Evolutionary conservation across 2,888 invertebrate genomes (phyloP).

Genomic region (Augiades crinisus): DNA sequence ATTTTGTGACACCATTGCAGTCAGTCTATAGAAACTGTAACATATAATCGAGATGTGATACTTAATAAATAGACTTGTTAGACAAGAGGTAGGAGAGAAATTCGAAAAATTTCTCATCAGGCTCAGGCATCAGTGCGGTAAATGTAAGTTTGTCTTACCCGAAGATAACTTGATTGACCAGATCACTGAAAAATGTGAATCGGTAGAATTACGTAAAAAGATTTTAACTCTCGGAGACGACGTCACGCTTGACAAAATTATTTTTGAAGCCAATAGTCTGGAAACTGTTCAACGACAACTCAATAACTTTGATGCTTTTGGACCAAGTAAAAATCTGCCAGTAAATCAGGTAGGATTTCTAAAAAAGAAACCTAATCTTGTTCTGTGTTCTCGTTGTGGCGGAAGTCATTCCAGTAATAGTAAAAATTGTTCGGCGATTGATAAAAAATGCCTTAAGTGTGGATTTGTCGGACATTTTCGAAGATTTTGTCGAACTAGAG

Average conservation of each 20-base stretch:
- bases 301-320: not conserved
- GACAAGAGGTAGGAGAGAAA: conserved; percentile 40
- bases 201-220: conserved; percentile 28
- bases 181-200: conserved; percentile 29
- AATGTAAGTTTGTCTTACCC: conserved; percentile 24
- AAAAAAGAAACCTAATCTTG: not conserved
- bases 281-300: conserved; percentile 29
- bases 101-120: conserved; percentile 42
- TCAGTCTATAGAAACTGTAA: too few relatives aligned
- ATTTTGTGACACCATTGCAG: too few relatives aligned
- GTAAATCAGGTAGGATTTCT: not conserved
- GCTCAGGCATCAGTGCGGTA: conserved; percentile 26
- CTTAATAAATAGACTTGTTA: conserved; percentile 36
- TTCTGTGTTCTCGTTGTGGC: conserved; percentile 17
- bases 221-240: conserved; percentile 30
- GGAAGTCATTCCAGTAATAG: conserved; percentile 15
- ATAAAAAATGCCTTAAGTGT: conserved; percentile 29
- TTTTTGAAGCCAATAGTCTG: conserved; percentile 33
- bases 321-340: conserved; percentile 4
- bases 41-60: too few relatives aligned
- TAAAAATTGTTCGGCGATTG: conserved; percentile 27
- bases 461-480: conserved; percentile 26
- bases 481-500: conserved; percentile 15
- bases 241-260: conserved; percentile 30
- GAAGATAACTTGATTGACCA: conserved; percentile 30